Base-by-base conservation (phyloP, 2,888 invertebrate genomes). In the Drosophila crucigera region DNA sequence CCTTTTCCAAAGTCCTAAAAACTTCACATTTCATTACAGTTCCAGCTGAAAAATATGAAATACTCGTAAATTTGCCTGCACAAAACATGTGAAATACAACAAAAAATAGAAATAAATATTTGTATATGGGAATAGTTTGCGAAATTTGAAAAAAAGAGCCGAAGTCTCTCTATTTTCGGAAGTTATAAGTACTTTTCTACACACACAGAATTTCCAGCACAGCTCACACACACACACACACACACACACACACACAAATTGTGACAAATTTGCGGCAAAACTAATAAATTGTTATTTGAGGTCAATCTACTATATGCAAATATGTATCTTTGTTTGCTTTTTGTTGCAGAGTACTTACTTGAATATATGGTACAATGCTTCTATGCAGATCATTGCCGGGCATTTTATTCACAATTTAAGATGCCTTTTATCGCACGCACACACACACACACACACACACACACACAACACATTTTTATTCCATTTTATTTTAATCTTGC, bases 261-360 rank as follows among this genome's bases (percentile, higher is more conserved):
- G 30, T 39, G 55, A 71, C 50, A 37, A 62, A 69, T 62, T 50
- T 74, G 65, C 33, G 39, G 37, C 22, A 62, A 72, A 76, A 64
- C 60, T 68, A 67, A 71, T 76, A 75, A 70, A 76, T 76, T 68
- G 68, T 65, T 76, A 72, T 76, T 58, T 62, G 54, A 49, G 65
- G 61, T 68, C 37, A 67, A 61, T 47, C 68, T 58, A 25, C 22
- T 25, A 35, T 49, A 67, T 62, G 66, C 39, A 66, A 31, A 62
- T 47, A 28, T 58, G 10, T 53, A 16, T 25, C 9, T 16, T 31
- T 28, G 47, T 47, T 47, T 25, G 47, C 25, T 16, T 25, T 35
- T 33, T 39, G 22, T 25, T 43, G 28, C 37, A 1, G 16, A 33
- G 14, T 50, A 43, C 28, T 39, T 49, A 39, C 35, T 39, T 52